Evolutionary conservation across 2,113 vertebrate species (phyloP).

Genomic region (Megaceryle maxima): DNA sequence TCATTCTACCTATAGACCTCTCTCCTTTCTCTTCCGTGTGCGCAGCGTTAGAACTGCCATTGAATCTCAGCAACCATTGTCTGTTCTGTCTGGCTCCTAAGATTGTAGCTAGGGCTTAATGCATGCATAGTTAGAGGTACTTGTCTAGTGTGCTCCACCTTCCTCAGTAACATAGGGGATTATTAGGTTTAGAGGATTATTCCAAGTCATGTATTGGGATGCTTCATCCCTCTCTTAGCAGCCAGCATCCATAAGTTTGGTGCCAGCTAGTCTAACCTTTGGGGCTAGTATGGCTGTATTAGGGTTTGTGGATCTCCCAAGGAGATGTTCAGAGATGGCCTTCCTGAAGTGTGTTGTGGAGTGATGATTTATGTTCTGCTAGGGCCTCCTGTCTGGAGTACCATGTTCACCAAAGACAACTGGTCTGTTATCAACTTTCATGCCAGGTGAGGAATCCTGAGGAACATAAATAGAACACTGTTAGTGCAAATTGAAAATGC

Average conservation of each 20-base stretch:
- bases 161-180: not conserved
- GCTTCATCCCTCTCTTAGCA: not conserved
- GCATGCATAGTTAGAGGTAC: not conserved
- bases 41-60: not conserved
- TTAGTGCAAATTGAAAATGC: not conserved
- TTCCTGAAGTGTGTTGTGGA: not conserved
- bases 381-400: not conserved
- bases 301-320: not conserved
- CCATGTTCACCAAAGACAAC: not conserved
- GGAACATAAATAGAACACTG: not conserved
- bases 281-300: no score
- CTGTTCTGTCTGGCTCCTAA: not conserved
- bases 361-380: not conserved
- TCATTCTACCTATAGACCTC: accelerated
- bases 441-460: not conserved
- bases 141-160: not conserved
- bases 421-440: not conserved
- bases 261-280: not conserved
- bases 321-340: not conserved
- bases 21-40: not conserved
- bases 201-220: not conserved
- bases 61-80: not conserved
- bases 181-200: not conserved
- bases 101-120: not conserved
- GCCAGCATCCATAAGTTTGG: not conserved